These are phyloP conservation scores for Dasyurus viverrinus DNA, from an alignment of 2,113 vertebrate species.

Conservation along the genomic window DNA sequence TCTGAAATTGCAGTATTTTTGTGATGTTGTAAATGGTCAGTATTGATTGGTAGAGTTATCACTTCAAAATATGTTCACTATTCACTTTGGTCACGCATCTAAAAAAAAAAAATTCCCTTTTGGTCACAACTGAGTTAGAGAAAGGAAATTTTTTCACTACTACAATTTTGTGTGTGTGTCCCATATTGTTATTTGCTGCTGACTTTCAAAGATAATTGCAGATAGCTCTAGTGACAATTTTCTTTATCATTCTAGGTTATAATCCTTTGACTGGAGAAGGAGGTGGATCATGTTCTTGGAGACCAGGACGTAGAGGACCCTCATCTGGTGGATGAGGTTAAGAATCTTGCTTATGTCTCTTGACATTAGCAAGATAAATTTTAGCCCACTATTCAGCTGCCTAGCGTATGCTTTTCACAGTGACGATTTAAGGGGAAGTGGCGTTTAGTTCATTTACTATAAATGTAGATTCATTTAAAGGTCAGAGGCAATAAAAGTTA, in stretches of 20 bases:
- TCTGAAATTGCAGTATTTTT: not conserved
- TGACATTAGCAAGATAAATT: constrained; percentile 69
- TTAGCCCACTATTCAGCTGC: constrained; percentile 73
- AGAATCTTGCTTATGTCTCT: constrained; percentile 81
- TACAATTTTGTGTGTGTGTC: not conserved
- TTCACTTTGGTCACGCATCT: not conserved
- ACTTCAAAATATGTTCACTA: not conserved
- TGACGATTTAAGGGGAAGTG: constrained; percentile 60
- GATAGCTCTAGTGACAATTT: constrained; percentile 34
- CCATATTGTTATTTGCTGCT: not conserved
- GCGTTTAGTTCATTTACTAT: constrained; percentile 25
- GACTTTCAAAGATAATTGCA: not conserved
- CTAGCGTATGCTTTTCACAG: constrained; percentile 78
- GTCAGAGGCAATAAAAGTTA: not conserved
- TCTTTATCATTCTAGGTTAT: constrained; percentile 86
- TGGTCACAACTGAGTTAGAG: not conserved
- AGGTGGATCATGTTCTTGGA: constrained; percentile 91
- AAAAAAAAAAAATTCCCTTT: not conserved
- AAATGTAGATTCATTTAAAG: not conserved
- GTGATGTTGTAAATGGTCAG: not conserved
- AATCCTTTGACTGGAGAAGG: constrained; percentile 93
- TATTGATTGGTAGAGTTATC: not conserved
- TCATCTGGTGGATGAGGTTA: constrained; percentile 95
- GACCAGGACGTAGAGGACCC: constrained; percentile 93
- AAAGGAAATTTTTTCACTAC: not conserved